Base-by-base conservation (phyloP, 2,888 invertebrate genomes). In the Drosophila demipolita region DNA sequence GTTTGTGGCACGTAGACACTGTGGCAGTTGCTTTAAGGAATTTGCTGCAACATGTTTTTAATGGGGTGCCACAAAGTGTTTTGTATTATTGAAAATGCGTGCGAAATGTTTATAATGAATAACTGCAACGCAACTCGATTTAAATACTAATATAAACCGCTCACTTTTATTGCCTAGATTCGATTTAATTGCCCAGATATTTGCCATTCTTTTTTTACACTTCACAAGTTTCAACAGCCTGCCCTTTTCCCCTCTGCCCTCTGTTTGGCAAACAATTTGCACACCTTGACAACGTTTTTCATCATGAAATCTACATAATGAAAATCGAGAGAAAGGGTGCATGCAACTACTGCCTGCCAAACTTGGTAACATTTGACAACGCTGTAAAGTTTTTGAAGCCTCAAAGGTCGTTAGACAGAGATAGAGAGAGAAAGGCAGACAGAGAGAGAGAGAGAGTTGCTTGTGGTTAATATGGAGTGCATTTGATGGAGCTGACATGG, bases 21-120 rank as follows among this genome's bases (percentile, higher is more conserved):
- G 63, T 77, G 67, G 65, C 80, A 75, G 72, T 72, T 73, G 72
- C 67, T 75, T 63, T 67, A 69, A 69, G 77, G 55, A 64, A 76
- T 65, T 73, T 64, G 69, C 58, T 59, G 77, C 77, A 38, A 66
- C 49, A 42, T 15, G 32, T 42, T 61, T 58, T 29, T 58, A 36
- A 33, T 50, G 62, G 29, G n/a, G 52, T 38, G 62, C 32, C 33
- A 26, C 17, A 15, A 69, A 71, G 42, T 52, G 53, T 50, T 74
- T 67, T 78, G 65, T 75, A 67, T 72, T 54, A 67, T 75, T 53
- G 36, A 32, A 35, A 42, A 15, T 45, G 20, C 48, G 63, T 15
- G 20, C 3, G 12, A 45, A 20, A 45, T 45, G 12, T 3, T n/a
- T 40, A n/a, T n/a, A 45, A 45, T 23, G 11, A 29, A 20, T 12